A percentile compares a stretch with the other conserved stretches of the same genome.
Evolutionary conservation across 2,888 invertebrate species (phyloP).

Genomic region (Carterocephalus palaemon): DNA sequence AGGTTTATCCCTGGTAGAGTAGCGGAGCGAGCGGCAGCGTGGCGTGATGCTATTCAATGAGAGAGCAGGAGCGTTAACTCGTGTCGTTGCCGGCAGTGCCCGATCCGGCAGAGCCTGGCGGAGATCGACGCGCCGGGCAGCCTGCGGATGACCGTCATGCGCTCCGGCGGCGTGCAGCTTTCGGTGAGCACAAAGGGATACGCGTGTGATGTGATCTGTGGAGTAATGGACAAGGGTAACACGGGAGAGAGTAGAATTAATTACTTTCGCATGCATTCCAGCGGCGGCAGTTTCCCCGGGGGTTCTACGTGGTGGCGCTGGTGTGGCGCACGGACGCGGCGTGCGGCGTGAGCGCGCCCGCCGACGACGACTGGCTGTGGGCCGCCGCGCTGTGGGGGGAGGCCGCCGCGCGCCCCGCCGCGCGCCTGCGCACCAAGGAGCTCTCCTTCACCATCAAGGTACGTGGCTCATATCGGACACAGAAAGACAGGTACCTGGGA

Average conservation of each 20-base stretch:
- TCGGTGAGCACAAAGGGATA: slow-evolving; percentile 48
- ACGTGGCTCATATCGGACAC: neutral
- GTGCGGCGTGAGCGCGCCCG: slow-evolving; percentile 42
- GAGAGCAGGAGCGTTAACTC: too few species aligned
- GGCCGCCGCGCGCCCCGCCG: slow-evolving; percentile 17
- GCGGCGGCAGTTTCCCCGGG: slow-evolving; percentile 51
- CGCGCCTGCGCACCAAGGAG: slow-evolving; percentile 36
- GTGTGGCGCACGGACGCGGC: slow-evolving; percentile 42
- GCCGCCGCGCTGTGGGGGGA: slow-evolving; percentile 39
- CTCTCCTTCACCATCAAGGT: slow-evolving; percentile 45
- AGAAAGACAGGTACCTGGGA: too few species aligned
- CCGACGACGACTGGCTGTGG: slow-evolving; percentile 54
- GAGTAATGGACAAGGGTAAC: too few species aligned
- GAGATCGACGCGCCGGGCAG: slow-evolving; percentile 35
- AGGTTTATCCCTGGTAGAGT: too few species aligned
- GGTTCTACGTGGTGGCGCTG: slow-evolving; percentile 56
- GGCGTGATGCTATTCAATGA: too few species aligned
- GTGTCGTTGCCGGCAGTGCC: slow-evolving; percentile 51
- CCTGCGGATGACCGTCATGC: slow-evolving; percentile 57
- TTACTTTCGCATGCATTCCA: too few species aligned
- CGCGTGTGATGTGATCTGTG: too few species aligned
- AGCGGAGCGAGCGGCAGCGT: too few species aligned
- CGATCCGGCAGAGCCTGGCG: slow-evolving; percentile 50
- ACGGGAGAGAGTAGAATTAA: too few species aligned
- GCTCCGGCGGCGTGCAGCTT: slow-evolving; percentile 58